Evolutionary conservation across 2,888 invertebrate species (phyloP).

Genomic region (Helleia helle): DNA sequence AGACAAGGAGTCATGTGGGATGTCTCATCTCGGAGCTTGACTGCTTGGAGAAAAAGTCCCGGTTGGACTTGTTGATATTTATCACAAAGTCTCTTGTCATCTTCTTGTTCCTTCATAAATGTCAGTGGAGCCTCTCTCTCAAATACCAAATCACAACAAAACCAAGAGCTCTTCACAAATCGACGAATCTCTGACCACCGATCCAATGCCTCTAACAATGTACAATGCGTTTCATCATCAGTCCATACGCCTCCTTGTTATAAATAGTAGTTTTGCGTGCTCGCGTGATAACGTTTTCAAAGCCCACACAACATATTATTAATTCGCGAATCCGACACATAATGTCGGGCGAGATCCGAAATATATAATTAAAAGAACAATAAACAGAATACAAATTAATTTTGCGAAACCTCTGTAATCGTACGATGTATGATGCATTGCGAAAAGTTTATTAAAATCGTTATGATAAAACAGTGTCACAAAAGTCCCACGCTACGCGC

Average conservation of each 20-base stretch:
- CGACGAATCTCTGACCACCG: not conserved
- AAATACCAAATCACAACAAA: not conserved
- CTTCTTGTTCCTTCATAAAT: too few species aligned
- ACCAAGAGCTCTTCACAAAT: not conserved
- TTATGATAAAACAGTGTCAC: too few species aligned
- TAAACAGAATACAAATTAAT: not conserved
- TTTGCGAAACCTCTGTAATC: not conserved
- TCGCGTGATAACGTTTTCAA: not conserved
- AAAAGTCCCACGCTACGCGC: too few species aligned
- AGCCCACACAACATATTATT: not conserved
- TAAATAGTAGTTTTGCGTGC: not conserved
- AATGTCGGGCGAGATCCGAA: not conserved
- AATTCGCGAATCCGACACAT: too few species aligned
- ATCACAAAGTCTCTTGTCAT: too few species aligned
- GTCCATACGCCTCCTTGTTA: not conserved
- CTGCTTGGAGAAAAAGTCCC: too few species aligned
- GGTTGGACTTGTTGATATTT: too few species aligned
- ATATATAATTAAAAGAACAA: not conserved
- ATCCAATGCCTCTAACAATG: too few species aligned
- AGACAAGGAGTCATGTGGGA: too few species aligned
- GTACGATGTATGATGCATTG: not conserved
- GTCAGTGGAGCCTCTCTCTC: not conserved
- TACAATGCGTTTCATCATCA: too few species aligned
- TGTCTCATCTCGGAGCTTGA: too few species aligned
- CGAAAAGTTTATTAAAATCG: too few species aligned